Evolutionary conservation across 2,113 vertebrate species (phyloP).

Genomic region (Sterrhoptilus dennistouni): DNA sequence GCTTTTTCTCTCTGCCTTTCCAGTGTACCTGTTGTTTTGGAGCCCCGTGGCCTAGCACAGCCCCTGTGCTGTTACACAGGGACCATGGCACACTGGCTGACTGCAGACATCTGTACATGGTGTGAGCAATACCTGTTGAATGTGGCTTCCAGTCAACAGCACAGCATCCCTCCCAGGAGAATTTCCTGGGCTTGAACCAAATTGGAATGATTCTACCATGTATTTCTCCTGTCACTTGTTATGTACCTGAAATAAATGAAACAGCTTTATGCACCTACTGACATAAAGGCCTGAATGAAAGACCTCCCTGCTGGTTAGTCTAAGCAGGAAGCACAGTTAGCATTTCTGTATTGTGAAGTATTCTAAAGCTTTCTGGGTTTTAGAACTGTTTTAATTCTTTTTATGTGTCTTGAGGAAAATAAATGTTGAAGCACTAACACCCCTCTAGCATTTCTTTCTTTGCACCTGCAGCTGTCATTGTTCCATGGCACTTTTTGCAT

Average conservation of each 20-base stretch:
- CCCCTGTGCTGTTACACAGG: slow-evolving; percentile 12
- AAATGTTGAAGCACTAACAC: slow-evolving; percentile 10
- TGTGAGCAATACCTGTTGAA: slow-evolving; percentile 60
- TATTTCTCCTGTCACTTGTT: not conserved
- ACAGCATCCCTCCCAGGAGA: slow-evolving; percentile 3
- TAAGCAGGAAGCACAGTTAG: not conserved
- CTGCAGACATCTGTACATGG: slow-evolving; percentile 30
- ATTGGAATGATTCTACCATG: not conserved
- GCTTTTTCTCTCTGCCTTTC: not conserved
- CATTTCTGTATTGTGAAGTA: not conserved
- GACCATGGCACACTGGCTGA: slow-evolving; percentile 42
- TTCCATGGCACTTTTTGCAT: not conserved
- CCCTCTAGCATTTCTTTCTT: slow-evolving; percentile 8
- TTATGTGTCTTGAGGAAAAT: slow-evolving; percentile 21
- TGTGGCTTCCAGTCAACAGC: slow-evolving; percentile 17
- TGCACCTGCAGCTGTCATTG: slow-evolving; percentile 18
- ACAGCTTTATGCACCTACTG: not conserved
- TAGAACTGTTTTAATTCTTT: slow-evolving; percentile 12
- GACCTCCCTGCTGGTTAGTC: slow-evolving; percentile 12
- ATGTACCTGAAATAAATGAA: not conserved
- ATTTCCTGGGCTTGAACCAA: slow-evolving; percentile 33
- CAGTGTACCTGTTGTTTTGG: slow-evolving; percentile 61
- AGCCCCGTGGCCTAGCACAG: not conserved
- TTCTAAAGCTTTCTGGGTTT: not conserved
- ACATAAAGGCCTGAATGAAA: slow-evolving; percentile 16